phyloP scores from a whole-genome alignment of 2,113 vertebrate species.

The Neolamprologus ventralis region DNA sequence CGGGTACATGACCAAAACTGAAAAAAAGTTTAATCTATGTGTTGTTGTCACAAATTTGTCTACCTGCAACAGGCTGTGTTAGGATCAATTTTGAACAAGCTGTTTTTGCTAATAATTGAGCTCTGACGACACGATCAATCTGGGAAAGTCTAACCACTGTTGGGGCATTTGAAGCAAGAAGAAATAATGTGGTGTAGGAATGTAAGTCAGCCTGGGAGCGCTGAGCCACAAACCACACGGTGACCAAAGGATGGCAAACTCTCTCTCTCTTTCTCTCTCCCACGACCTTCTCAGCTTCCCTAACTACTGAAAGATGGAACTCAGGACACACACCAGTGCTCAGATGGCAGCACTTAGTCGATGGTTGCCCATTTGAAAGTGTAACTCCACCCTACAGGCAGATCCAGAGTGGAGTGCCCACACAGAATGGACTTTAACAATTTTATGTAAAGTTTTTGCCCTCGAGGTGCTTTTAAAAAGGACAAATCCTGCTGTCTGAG shows the following conservation, averaged over 20 bases:
- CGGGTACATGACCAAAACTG: not conserved
- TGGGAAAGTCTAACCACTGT: conserved; percentile 1
- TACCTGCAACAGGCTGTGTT: not conserved
- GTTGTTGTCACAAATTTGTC: not conserved
- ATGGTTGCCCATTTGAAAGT: conserved; percentile 52
- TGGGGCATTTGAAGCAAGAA: conserved; percentile 17
- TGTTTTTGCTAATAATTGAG: not conserved
- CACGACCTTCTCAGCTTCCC: conserved; percentile 25
- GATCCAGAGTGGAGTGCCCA: conserved; percentile 17
- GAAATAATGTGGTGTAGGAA: conserved; percentile 49
- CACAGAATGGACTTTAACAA: conserved; percentile 31
- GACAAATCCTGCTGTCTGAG: conserved; percentile 40
- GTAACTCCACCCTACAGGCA: conserved; percentile 56
- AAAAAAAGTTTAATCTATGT: not conserved
- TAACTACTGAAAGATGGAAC: conserved; percentile 49
- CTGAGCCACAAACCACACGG: conserved; percentile 57
- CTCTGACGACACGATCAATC: not conserved
- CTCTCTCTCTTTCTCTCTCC: not conserved
- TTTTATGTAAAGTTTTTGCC: conserved; percentile 48
- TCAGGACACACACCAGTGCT: conserved; percentile 39
- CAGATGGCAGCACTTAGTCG: conserved; percentile 54
- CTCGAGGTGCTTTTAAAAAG: conserved; percentile 45
- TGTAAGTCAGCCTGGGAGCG: conserved; percentile 24
- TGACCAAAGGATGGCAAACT: conserved; percentile 17
- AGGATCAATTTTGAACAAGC: not conserved